Percentiles rank a stretch among this genome's conserved stretches.
Conservation (phyloP, 2,888 invertebrate genomes). For the Macrosoma leucophasiata region DNA sequence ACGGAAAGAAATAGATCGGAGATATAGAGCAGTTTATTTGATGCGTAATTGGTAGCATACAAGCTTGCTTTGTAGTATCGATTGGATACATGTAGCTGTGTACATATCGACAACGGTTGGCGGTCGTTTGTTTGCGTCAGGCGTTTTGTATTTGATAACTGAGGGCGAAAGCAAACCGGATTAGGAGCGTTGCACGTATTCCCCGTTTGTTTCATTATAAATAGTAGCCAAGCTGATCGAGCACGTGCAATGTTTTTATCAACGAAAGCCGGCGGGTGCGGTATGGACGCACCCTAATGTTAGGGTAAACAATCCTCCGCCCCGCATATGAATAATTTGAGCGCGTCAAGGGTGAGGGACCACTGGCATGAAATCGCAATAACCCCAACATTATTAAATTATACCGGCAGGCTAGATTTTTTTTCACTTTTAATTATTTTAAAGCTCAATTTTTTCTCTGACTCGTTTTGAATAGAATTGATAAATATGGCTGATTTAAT, state of each 20-base stretch:
- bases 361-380: constrained; percentile 52
- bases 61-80: background rate
- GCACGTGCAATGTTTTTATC: constrained; percentile 70
- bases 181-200: constrained; percentile 33
- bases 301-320: constrained; percentile 53
- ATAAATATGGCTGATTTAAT: too few relatives aligned
- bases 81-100: constrained; percentile 1
- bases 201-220: constrained; percentile 52
- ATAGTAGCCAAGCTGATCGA: constrained; percentile 60
- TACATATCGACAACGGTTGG: background rate
- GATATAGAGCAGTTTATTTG: too few relatives aligned
- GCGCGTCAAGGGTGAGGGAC: constrained; percentile 44
- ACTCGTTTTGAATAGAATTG: too few relatives aligned
- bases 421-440: too few relatives aligned
- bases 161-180: constrained; percentile 41
- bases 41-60: too few relatives aligned
- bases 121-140: constrained; percentile 8
- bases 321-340: constrained; percentile 67
- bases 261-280: constrained; percentile 39
- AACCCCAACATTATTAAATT: constrained; percentile 69
- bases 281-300: constrained; percentile 45
- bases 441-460: too few relatives aligned
- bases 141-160: constrained; percentile 16
- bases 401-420: constrained; percentile 38
- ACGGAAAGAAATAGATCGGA: constrained; percentile 1